phyloP scores from a whole-genome alignment of 2,888 invertebrate genomes.

The Eilema griseolum region DNA sequence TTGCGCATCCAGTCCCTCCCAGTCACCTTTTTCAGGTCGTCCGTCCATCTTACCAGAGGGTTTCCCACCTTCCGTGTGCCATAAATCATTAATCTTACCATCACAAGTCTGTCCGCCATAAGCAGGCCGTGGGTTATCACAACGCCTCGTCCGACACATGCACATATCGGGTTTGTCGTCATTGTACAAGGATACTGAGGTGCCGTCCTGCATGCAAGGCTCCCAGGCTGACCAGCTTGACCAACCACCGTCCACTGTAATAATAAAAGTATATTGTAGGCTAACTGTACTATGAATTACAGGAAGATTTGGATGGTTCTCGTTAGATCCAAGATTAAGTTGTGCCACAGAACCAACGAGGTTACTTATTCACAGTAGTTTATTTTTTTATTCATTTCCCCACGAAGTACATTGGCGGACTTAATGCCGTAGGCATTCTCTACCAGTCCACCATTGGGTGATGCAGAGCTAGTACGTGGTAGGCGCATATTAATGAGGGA shows the following conservation, averaged over 20 bases:
- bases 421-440: too few species aligned
- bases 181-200: constrained; percentile 74
- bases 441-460: too few species aligned
- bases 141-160: constrained; percentile 92
- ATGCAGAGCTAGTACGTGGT: too few species aligned
- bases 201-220: constrained; percentile 90
- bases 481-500: too few species aligned
- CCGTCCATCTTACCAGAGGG: too few species aligned
- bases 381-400: too few species aligned
- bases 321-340: neutral
- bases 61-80: too few species aligned
- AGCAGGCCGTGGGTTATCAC: constrained; percentile 93
- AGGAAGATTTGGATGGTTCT: neutral
- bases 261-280: neutral
- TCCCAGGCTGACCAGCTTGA: constrained; percentile 95
- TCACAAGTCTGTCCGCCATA: constrained; percentile 91
- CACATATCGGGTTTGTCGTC: constrained; percentile 89
- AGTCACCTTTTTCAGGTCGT: too few species aligned
- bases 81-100: constrained; percentile 68
- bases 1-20: too few species aligned
- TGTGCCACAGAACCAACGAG: neutral
- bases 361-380: too few species aligned
- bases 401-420: too few species aligned
- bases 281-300: neutral
- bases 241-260: constrained; percentile 93